phyloP scores from a whole-genome alignment of 2,797 vertebrate genomes.

The Bradypodion pumilum region DNA sequence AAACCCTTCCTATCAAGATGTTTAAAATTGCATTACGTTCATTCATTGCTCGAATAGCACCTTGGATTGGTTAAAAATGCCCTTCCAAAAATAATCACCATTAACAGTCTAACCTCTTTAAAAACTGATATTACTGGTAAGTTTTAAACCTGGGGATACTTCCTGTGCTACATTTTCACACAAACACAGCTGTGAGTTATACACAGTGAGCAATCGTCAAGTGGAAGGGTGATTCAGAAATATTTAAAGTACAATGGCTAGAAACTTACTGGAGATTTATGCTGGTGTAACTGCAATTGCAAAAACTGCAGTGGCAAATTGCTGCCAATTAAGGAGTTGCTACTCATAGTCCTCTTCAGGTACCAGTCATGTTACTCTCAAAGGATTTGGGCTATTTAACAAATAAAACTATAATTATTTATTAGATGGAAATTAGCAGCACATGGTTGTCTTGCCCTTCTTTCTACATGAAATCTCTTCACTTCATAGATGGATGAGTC shows the following conservation, averaged over 20 bases:
- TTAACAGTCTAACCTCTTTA: not conserved
- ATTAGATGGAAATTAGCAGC: not conserved
- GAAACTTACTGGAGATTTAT: no score
- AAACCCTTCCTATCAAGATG: not conserved
- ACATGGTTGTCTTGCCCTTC: not conserved
- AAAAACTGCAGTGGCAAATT: no score
- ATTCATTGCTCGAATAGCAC: no score
- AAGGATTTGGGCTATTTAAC: no score
- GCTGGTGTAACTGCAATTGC: no score
- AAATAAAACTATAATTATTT: not conserved
- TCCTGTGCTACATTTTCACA: not conserved
- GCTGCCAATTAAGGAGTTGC: no score
- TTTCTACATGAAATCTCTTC: not conserved
- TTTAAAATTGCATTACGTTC: not conserved
- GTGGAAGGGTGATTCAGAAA: not conserved
- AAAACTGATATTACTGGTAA: not conserved
- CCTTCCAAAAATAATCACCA: not conserved
- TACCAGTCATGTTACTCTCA: no score
- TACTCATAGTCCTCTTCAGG: no score
- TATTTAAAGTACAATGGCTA: not conserved
- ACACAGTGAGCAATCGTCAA: not conserved
- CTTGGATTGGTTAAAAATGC: not conserved
- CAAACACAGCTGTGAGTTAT: not conserved
- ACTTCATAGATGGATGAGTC: no score
- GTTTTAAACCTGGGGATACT: not conserved